Conservation (phyloP, 2,113 vertebrate species). For the Phalacrocorax carbo region DNA sequence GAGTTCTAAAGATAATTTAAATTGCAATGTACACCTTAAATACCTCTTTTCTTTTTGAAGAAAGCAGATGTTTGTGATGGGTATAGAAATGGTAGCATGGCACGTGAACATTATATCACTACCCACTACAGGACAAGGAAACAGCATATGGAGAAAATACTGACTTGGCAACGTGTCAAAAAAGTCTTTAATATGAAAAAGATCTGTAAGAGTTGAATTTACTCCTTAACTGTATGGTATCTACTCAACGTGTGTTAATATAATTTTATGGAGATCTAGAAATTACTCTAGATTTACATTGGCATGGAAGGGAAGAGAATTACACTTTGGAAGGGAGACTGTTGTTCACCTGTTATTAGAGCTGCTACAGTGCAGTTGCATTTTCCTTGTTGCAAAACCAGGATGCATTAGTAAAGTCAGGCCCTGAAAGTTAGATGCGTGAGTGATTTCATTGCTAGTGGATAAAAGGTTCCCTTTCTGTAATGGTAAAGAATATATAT, state of each 20-base stretch:
- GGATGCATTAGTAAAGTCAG: neutral
- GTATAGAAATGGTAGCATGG: neutral
- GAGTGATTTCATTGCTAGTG: neutral
- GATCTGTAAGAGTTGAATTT: neutral
- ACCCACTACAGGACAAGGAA: neutral
- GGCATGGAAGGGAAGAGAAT: neutral
- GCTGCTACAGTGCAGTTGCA: neutral
- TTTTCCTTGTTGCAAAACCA: neutral
- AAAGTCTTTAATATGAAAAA: neutral
- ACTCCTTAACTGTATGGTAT: neutral
- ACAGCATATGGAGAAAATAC: neutral
- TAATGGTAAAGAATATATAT: neutral
- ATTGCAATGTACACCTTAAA: neutral
- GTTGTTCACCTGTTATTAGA: neutral
- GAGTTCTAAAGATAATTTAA: neutral
- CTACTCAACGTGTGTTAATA: neutral
- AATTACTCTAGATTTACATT: neutral
- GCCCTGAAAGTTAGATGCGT: neutral
- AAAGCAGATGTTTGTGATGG: neutral
- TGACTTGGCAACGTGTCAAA: neutral
- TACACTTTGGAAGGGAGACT: neutral
- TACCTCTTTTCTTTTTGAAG: neutral
- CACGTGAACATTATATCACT: neutral
- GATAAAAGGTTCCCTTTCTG: neutral
- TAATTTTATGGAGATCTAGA: neutral